Evolutionary conservation across 2,113 vertebrate genomes (phyloP), one percentile per base, ranked within the genome.

Genomic region (Solenodon paradoxus): DNA sequence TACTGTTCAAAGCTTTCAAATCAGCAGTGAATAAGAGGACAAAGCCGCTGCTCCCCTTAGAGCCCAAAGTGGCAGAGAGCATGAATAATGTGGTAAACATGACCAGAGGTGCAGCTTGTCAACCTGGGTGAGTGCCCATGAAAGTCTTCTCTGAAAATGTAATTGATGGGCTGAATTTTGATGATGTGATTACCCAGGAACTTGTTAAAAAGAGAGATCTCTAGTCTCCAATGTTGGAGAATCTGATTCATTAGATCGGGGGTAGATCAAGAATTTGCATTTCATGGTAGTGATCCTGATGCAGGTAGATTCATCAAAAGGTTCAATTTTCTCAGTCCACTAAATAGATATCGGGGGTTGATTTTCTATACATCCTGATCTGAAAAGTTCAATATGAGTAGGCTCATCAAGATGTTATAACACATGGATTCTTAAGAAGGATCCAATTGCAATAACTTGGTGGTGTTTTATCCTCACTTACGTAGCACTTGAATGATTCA

Each of bases 401-500:
- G 19, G 17, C 28, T 90, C 55, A 53, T 2, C 51, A 42, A 90
- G 53, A 95, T 95, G 87, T 95, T 92, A 82, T 77, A 92, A 96
- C 17, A 13, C 12, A 92, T 9, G 13, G 66, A 83, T 84, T 49
- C 51, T 92, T 84, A 68, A 92, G 77, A 42, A 88, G 87, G 90
- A 68, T n/a, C 89, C n/a, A 57, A 74, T 66, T 96, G 94, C 92
- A 85, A 85, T 84, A 88, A 92, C 45, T 88, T 61, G 30, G 12
- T 66, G 42, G 24, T 83, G 22, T 92, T 84, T 22, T 88, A 83
- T 59, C 84, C 85, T 92, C 59, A 77, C 53, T 24, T 86, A 35
- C 35, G 59, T 95, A 59, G 53, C 35, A 92, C 71, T 78, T 77
- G 64, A 57, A 61, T 97, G 95, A 97, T 80, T 97, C 96, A 95